Base-by-base conservation (phyloP, 2,113 vertebrate species). In the Nyctereutes procyonoides region DNA sequence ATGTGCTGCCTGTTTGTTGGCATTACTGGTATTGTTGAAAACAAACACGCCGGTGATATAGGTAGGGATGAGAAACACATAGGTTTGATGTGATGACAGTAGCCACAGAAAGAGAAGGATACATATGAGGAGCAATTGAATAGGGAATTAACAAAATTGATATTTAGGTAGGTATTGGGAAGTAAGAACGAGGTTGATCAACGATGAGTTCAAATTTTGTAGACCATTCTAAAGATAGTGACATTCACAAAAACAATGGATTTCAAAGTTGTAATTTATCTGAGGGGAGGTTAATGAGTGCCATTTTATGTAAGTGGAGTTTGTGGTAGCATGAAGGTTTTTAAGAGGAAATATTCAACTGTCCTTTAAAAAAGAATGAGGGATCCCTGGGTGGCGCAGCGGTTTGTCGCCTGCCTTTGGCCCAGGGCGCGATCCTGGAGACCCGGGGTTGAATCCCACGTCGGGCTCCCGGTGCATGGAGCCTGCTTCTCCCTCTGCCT, bases 181-280 rank as follows among this genome's bases (percentile, higher is more conserved):
- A 85, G 7, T 51, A 81, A 95, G 43, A 48, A 35, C 88, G 77
- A 83, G 0, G 1, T 55, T 85, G 24, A 60, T 58, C 19, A 84
- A 80, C 88, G 26, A 62, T 60, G 51, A 88, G 6, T 43, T 90
- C 38, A 77, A 53, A 69, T 8, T 38, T 90, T 73, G 4, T 65
- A 82, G 56, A 38, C 3, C 14, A 51, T 80, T 88, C n/a, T 43
- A 9, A 90, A 55, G 48, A 71, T 43, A 55, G 20, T 85, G 32
- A 56, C 10, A 51, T 35, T 95, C 43, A 85, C 1, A 63, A 35
- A 90, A 92, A 20, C 28, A 81, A 35, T 63, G 20, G 17, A 92
- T 71, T 95, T 77, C 19, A 58, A 55, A 95, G 6, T 16, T 55
- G 3, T 19, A 79, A 92, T 94, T 92, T 92, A 87, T 94, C 53